These are phyloP conservation scores for Pheosia gnoma DNA, from an alignment of 2,888 invertebrate species.

Conservation along the genomic window DNA sequence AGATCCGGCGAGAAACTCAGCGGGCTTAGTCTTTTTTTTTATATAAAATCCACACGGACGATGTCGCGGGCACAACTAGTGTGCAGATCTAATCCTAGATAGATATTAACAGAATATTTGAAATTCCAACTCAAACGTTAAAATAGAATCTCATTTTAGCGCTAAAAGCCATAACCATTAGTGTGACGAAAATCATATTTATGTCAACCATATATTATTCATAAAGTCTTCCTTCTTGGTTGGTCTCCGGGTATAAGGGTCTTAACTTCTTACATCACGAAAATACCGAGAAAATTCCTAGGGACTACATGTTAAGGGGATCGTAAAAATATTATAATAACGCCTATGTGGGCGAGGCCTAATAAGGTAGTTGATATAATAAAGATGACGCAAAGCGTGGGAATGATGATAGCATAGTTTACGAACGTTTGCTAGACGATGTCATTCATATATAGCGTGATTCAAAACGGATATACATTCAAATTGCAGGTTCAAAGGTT, in stretches of 20 bases:
- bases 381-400: background rate
- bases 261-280: background rate
- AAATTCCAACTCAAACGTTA: too few relatives aligned
- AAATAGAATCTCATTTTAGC: too few relatives aligned
- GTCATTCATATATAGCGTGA: too few relatives aligned
- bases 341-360: background rate
- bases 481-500: too few relatives aligned
- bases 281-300: background rate
- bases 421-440: background rate
- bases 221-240: background rate
- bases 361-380: background rate
- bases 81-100: too few relatives aligned
- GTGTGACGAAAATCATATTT: background rate
- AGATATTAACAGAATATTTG: too few relatives aligned
- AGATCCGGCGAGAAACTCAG: too few relatives aligned
- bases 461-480: too few relatives aligned
- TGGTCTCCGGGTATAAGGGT: background rate
- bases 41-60: too few relatives aligned
- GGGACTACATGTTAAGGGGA: background rate
- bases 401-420: background rate
- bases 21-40: too few relatives aligned
- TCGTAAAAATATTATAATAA: conserved; percentile 4
- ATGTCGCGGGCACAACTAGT: too few relatives aligned
- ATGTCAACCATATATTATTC: background rate
- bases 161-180: background rate